These are phyloP conservation scores for Stenodera caucasica DNA, from an alignment of 2,888 invertebrate species.

Conservation along the genomic window DNA sequence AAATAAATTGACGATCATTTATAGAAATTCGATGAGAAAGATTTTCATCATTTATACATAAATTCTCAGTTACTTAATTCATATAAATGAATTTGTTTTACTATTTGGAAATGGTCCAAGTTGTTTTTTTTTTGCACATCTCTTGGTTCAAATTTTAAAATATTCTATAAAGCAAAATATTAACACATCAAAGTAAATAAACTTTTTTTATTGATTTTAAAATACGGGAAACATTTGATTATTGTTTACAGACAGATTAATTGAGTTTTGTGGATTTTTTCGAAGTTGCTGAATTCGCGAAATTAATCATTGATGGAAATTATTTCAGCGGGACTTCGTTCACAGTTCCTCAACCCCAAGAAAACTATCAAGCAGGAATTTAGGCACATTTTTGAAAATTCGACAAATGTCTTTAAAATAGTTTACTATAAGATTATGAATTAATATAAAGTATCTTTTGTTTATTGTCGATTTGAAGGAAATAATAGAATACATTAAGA, in stretches of 20 bases:
- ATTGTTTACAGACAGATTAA: too few relatives aligned
- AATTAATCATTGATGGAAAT: too few relatives aligned
- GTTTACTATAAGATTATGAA: too few relatives aligned
- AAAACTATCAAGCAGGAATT: too few relatives aligned
- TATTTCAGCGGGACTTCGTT: too few relatives aligned
- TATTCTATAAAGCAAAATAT: not conserved
- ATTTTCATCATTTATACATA: not conserved
- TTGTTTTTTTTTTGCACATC: not conserved
- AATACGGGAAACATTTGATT: not conserved
- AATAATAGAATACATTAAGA: not conserved
- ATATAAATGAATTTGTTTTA: not conserved
- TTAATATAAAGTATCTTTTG: not conserved
- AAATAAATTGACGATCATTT: too few relatives aligned
- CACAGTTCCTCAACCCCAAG: too few relatives aligned
- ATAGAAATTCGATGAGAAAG: not conserved
- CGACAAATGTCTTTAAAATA: too few relatives aligned
- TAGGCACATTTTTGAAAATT: too few relatives aligned
- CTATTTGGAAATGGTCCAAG: not conserved
- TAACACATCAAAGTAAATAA: not conserved
- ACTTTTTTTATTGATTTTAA: not conserved
- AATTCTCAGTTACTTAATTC: not conserved
- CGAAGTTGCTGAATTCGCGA: too few relatives aligned
- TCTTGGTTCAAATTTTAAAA: not conserved
- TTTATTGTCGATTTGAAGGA: not conserved
- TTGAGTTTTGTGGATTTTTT: too few relatives aligned